These are phyloP conservation scores for Syngnathus scovelli DNA, from an alignment of 2,113 vertebrate genomes.

Conservation along the genomic window DNA sequence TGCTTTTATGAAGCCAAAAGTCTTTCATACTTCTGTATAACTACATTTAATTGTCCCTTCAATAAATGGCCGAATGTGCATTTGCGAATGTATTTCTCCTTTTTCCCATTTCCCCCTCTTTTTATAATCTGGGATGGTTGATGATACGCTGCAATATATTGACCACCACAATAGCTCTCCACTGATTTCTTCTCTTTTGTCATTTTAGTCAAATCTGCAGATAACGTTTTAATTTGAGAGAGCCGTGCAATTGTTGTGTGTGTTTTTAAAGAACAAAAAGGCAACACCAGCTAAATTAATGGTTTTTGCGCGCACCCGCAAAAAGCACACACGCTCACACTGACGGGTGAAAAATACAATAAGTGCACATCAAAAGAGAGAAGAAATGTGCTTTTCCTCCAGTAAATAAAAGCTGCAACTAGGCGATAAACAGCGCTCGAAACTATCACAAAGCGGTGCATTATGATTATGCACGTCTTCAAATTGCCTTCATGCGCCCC, in stretches of 20 bases:
- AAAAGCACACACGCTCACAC: background rate
- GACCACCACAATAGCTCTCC: background rate
- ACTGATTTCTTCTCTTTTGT: background rate
- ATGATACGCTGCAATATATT: background rate
- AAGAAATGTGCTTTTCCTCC: background rate
- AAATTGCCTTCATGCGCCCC: constrained; percentile 1
- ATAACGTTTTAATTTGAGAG: background rate
- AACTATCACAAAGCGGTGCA: constrained; percentile 1
- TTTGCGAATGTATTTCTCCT: no score
- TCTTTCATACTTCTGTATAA: background rate
- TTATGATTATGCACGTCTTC: background rate
- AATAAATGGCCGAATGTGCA: no score
- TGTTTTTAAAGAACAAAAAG: no score
- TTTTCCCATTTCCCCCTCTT: background rate
- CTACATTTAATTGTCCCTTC: background rate
- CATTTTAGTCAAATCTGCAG: background rate
- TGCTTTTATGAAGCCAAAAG: background rate
- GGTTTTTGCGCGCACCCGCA: no score
- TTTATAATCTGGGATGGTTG: background rate
- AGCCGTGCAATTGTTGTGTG: background rate
- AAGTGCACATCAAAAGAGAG: background rate
- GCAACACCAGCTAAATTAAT: no score
- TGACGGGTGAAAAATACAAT: background rate
- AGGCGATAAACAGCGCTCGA: background rate
- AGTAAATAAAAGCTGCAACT: background rate